Evolutionary conservation across 1,140 invertebrate genomes (phyloP).

Genomic region (Theocolax elegans): DNA sequence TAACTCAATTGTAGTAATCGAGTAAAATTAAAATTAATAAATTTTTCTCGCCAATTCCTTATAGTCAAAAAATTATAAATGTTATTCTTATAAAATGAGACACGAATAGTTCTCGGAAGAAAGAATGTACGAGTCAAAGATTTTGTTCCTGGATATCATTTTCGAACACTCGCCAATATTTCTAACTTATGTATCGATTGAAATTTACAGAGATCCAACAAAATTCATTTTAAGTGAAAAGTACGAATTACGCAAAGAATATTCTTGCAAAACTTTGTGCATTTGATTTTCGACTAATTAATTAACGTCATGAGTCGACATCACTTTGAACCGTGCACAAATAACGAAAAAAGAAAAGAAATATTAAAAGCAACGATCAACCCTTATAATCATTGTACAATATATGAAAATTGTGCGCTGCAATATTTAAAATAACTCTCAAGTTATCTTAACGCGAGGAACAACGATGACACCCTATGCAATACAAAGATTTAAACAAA

Average conservation of each 20-base stretch:
- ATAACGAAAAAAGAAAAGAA: constrained; percentile 13
- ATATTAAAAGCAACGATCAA: constrained; percentile 31
- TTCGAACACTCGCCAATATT: not conserved
- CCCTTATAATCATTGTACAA: constrained; percentile 38
- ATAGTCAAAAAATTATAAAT: not conserved
- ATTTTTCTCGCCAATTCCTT: not conserved
- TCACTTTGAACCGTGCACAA: constrained; percentile 33
- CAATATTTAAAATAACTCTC: constrained; percentile 46
- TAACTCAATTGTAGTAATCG: not conserved
- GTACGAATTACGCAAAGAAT: not conserved
- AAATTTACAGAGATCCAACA: not conserved
- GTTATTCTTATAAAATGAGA: not conserved
- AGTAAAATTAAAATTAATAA: not conserved
- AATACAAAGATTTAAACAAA: no score
- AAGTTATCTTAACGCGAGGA: constrained; percentile 37
- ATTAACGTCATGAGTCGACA: not conserved
- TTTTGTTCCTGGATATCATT: not conserved
- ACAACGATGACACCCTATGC: constrained; percentile 36
- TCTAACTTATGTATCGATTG: not conserved
- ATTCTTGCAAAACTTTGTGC: constrained; percentile 26
- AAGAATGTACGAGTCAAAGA: not conserved
- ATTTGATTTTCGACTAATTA: constrained; percentile 15
- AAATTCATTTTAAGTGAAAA: not conserved
- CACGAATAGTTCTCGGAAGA: no score
- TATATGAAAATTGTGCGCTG: constrained; percentile 13